Evolutionary conservation across 1,140 invertebrate genomes (phyloP).

Genomic region (Colletes latitarsis): DNA sequence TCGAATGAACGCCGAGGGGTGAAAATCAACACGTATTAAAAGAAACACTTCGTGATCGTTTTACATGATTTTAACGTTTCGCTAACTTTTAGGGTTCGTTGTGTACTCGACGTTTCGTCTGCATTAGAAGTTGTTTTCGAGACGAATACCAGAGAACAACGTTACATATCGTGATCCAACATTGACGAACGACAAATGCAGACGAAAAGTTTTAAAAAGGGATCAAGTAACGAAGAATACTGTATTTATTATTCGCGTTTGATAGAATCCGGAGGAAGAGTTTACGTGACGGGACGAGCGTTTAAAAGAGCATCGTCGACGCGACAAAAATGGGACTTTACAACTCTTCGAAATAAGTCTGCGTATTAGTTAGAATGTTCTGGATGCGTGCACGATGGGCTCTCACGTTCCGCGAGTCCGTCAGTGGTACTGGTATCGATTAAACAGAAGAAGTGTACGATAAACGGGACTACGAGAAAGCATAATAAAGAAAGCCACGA

Average conservation of each 20-base stretch:
- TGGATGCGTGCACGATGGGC: not conserved
- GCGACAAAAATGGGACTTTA: slow-evolving; percentile 25
- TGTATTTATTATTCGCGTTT: slow-evolving; percentile 18
- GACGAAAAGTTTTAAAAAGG: slow-evolving; percentile 35
- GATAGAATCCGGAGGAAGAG: not conserved
- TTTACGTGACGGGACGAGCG: slow-evolving; percentile 5
- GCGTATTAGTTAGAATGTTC: slow-evolving; percentile 17
- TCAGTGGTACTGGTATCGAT: slow-evolving; percentile 24
- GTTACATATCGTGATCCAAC: slow-evolving; percentile 19
- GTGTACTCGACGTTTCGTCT: slow-evolving; percentile 25
- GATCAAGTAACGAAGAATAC: slow-evolving; percentile 34
- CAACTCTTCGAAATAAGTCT: slow-evolving; percentile 21
- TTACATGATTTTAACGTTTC: not conserved
- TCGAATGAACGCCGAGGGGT: not conserved
- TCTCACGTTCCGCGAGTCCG: not conserved
- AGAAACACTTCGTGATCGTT: not conserved
- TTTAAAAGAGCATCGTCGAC: not conserved
- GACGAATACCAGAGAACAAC: not conserved
- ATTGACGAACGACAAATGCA: not conserved
- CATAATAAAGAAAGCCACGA: slow-evolving; percentile 3
- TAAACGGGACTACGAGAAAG: not conserved
- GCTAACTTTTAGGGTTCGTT: slow-evolving; percentile 2
- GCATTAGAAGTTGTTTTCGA: not conserved
- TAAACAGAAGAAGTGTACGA: slow-evolving; percentile 7
- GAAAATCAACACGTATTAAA: not conserved